These are phyloP conservation scores for Papilio polyxenes DNA, from an alignment of 1,140 invertebrate species.

Conservation along the genomic window DNA sequence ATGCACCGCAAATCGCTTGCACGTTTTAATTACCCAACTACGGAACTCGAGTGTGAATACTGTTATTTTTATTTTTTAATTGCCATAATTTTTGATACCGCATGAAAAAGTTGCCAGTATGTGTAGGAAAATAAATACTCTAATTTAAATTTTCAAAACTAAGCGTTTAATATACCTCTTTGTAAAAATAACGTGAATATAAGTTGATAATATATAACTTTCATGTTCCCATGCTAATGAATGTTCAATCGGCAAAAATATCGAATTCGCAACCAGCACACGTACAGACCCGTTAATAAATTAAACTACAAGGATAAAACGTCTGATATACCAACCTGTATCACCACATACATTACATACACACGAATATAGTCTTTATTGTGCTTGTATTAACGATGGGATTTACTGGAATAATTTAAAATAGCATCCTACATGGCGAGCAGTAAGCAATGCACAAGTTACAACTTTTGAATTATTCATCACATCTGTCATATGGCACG, in stretches of 20 bases:
- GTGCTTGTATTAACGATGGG: not conserved
- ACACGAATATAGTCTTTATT: not conserved
- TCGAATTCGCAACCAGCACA: conserved; percentile 44
- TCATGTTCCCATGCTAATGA: conserved; percentile 35
- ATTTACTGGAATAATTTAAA: not conserved
- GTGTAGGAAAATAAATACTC: not conserved
- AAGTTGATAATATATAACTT: conserved; percentile 25
- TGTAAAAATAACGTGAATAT: not conserved
- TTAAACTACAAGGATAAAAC: conserved; percentile 41
- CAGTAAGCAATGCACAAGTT: conserved; percentile 30
- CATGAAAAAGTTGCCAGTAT: not conserved
- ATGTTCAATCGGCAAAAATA: conserved; percentile 41
- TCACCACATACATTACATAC: not conserved
- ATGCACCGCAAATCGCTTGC: not conserved
- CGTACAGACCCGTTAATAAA: conserved; percentile 46
- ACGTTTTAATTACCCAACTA: conserved; percentile 24
- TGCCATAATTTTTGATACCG: conserved; percentile 13
- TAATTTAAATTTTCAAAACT: not conserved
- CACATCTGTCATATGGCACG: conserved; percentile 21
- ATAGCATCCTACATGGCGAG: not conserved
- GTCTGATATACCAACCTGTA: conserved; percentile 12
- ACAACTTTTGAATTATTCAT: conserved; percentile 30
- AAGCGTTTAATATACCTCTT: not conserved
- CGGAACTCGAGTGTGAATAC: conserved; percentile 7
- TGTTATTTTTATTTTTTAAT: conserved; percentile 26